Evolutionary conservation across 2,113 vertebrate genomes (phyloP).

Genomic region (Bos indicus): DNA sequence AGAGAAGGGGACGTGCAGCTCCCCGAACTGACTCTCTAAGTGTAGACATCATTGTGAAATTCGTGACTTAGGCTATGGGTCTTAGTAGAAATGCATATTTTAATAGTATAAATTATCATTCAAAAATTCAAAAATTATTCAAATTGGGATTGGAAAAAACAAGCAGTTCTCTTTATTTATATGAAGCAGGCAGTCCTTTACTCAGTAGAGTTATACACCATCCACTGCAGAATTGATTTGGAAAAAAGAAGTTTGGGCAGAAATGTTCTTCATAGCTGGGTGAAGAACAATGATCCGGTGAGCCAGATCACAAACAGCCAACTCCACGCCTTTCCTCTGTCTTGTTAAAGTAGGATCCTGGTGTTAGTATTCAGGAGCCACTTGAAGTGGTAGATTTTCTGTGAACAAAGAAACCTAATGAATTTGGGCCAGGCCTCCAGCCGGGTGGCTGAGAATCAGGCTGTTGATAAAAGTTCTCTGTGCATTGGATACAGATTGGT

Average conservation of each 20-base stretch:
- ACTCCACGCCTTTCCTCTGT: neutral
- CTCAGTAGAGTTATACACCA: neutral
- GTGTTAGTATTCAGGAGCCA: neutral
- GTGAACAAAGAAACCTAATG: neutral
- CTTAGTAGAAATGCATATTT: slow-evolving; percentile 19
- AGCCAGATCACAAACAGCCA: neutral
- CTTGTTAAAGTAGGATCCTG: neutral
- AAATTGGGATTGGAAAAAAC: neutral
- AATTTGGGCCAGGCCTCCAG: neutral
- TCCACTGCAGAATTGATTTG: neutral
- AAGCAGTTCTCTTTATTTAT: slow-evolving; percentile 9
- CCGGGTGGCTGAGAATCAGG: neutral
- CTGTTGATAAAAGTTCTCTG: neutral
- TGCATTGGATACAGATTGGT: neutral
- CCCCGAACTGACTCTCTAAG: neutral
- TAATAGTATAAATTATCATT: slow-evolving; percentile 4
- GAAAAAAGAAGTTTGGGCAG: slow-evolving; percentile 2
- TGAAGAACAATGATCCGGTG: neutral
- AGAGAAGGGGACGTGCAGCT: neutral
- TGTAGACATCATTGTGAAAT: neutral
- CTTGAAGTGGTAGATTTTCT: neutral
- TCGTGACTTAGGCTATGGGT: neutral
- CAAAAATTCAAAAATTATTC: slow-evolving; percentile 4
- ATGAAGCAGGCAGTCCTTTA: slow-evolving; percentile 56
- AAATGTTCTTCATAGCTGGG: neutral